Evolutionary conservation across 2,113 vertebrate species (phyloP).

Genomic region (Chaenocephalus aceratus): DNA sequence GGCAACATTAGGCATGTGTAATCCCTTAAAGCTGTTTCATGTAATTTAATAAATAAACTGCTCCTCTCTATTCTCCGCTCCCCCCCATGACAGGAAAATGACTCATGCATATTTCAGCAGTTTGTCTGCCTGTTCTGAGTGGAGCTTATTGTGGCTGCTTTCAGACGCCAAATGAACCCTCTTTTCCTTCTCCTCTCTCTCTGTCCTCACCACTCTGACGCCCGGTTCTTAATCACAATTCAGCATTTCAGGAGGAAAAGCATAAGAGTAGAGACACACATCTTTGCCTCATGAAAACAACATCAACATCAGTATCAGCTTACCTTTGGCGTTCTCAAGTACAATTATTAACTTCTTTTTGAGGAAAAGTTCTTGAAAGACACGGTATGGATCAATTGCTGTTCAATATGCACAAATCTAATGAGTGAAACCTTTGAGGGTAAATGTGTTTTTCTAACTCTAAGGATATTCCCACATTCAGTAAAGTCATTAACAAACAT

Average conservation of each 20-base stretch:
- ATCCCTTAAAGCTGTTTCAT: constrained; percentile 76
- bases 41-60: constrained; percentile 79
- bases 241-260: constrained; percentile 28
- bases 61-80: constrained; percentile 18
- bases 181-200: constrained; percentile 43
- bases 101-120: constrained; percentile 82
- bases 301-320: neutral
- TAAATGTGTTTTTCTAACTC: constrained; percentile 47
- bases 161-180: constrained; percentile 68
- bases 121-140: constrained; percentile 72
- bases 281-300: constrained; percentile 33
- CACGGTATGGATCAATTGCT: constrained; percentile 45
- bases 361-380: constrained; percentile 44
- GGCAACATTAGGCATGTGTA: constrained; percentile 69
- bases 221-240: constrained; percentile 41
- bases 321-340: constrained; percentile 16
- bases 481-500: constrained; percentile 67
- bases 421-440: constrained; percentile 51
- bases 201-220: constrained; percentile 37
- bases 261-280: constrained; percentile 21
- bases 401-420: constrained; percentile 63
- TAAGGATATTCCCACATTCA: constrained; percentile 49
- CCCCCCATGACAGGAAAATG: constrained; percentile 63
- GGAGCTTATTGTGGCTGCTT: constrained; percentile 74
- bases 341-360: constrained; percentile 40